Evolutionary conservation across 2,113 vertebrate genomes (phyloP).

Genomic region (Tursiops truncatus): DNA sequence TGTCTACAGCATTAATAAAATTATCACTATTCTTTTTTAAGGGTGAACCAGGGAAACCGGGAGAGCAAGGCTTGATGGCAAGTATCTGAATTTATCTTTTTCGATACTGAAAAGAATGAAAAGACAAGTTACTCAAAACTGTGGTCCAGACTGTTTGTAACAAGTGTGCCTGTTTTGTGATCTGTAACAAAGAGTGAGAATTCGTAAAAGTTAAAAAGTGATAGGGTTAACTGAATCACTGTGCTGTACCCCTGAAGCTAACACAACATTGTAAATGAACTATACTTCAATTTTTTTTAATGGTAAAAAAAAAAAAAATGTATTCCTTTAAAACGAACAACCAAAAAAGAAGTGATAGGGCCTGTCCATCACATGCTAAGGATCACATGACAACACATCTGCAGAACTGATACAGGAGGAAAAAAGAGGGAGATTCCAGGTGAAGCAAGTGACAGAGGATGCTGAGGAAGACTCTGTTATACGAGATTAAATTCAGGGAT

Average conservation of each 20-base stretch:
- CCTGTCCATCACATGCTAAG: neutral
- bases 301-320: too few relatives aligned
- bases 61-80: constrained; percentile 91
- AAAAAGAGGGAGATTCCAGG: neutral
- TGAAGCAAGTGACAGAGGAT: neutral
- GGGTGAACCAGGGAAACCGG: constrained; percentile 94
- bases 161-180: neutral
- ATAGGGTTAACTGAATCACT: neutral
- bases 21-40: constrained; percentile 74
- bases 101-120: neutral
- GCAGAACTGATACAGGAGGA: neutral
- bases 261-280: neutral
- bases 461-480: neutral
- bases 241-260: neutral
- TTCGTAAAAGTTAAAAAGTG: neutral
- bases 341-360: neutral
- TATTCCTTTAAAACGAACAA: neutral
- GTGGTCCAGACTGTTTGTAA: neutral
- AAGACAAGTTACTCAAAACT: neutral
- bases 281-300: neutral
- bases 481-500: neutral
- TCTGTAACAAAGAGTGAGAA: neutral
- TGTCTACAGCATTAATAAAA: constrained; percentile 51
- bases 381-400: neutral
- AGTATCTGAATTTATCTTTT: constrained; percentile 77